Percentiles rank a stretch among this genome's conserved stretches.
Conservation (phyloP, 2,113 vertebrate genomes). For the Odocoileus hemionus region DNA sequence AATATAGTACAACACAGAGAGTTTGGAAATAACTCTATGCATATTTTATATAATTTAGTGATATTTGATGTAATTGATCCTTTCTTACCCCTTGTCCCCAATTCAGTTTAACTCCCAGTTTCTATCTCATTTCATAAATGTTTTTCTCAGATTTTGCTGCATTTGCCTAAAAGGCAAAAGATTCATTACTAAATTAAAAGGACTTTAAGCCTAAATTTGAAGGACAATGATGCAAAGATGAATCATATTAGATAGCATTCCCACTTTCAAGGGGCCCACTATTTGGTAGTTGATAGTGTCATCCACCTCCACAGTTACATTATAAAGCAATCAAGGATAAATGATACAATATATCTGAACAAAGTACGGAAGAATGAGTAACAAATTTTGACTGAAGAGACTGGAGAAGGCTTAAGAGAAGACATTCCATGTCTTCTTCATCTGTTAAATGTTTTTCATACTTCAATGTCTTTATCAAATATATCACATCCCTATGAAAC, state of each 20-base stretch:
- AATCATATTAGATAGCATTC: not conserved
- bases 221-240: not conserved
- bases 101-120: not conserved
- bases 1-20: not conserved
- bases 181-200: not conserved
- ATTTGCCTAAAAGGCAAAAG: not conserved
- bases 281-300: not conserved
- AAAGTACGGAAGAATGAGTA: not conserved
- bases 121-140: not conserved
- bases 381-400: not conserved
- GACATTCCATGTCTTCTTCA: not conserved
- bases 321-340: not conserved
- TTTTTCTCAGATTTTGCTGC: not conserved
- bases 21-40: not conserved
- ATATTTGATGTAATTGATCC: not conserved
- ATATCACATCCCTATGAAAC: not conserved
- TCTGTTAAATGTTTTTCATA: not conserved
- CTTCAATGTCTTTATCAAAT: not conserved
- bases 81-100: not conserved
- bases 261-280: not conserved
- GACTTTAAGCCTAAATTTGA: not conserved
- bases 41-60: not conserved
- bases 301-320: not conserved
- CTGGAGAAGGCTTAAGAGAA: not conserved
- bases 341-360: not conserved